Evolutionary conservation across 2,113 vertebrate species (phyloP), one percentile per base, ranked within the genome.

Genomic region (Gambusia affinis): DNA sequence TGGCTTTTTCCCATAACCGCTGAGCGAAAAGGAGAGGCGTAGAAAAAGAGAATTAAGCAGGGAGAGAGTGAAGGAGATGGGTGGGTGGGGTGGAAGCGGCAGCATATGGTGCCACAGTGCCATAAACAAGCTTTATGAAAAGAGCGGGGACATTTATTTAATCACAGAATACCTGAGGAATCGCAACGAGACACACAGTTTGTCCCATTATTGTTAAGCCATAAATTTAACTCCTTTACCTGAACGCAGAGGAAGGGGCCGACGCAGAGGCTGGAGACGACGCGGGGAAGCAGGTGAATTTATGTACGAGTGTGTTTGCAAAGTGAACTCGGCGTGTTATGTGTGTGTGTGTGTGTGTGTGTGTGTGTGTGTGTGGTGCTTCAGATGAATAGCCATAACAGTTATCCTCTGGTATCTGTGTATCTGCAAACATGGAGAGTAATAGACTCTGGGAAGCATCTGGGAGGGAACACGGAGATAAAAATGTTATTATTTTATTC

Each of bases 61-160:
- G 77, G 67, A 73, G 57, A 79, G 81, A 66, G 73, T 39, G 80
- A 64, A 42, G 64, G 66, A 57, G 82, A 70, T 88, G 88, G 77
- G 80, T 76, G 85, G 82, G 85, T 61, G 81, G 82, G 76, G 76
- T 89, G 86, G 80, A 85, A 85, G 86, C 88, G 71, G 88, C 61
- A 89, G 94, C 93, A 94, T 88, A 93, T 86, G 92, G 92, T 94
- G 91, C 89, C 91, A 91, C 83, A 90, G 61, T 94, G 92, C 93
- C 93, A 94, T 95, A 93, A 95, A 93, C 91, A 92, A 89, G 93
- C 91, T 92, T 95, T 94, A 95, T 95, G 94, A 96, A 96, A 96
- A 95, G 94, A 89, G 93, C 91, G 85, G 94, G 89, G 95, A 95
- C 94, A 92, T 95, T 95, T 95, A 96, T 95, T 95, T 94, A 94